Evolutionary conservation across 2,888 invertebrate genomes (phyloP).

Genomic region (Crematogaster levior): DNA sequence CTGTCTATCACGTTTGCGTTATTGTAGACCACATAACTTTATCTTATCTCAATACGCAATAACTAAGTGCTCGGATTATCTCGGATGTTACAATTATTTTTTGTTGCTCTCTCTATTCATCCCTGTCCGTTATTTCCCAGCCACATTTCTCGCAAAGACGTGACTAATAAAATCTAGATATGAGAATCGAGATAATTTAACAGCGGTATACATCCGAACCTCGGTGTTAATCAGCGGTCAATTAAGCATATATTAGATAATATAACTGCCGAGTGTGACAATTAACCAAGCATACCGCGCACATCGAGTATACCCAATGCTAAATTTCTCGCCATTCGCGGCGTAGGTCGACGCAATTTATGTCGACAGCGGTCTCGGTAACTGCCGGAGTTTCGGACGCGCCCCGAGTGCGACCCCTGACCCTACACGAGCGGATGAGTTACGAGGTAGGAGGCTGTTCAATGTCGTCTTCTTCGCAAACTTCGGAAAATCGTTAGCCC

Average conservation of each 20-base stretch:
- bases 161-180: background rate
- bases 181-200: constrained; percentile 29
- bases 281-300: constrained; percentile 42
- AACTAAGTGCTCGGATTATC: constrained; percentile 11
- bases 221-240: constrained; percentile 28
- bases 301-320: background rate
- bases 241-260: constrained; percentile 33
- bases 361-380: constrained; percentile 63
- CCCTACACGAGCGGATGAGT: constrained; percentile 48
- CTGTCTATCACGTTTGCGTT: background rate
- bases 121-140: background rate
- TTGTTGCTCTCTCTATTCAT: constrained; percentile 25
- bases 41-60: constrained; percentile 6
- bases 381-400: constrained; percentile 63
- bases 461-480: constrained; percentile 50
- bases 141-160: constrained; percentile 1
- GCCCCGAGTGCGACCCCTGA: constrained; percentile 50
- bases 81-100: constrained; percentile 6
- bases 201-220: background rate
- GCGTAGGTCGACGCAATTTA: constrained; percentile 59
- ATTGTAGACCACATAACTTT: background rate
- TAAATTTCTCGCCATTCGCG: constrained; percentile 53
- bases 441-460: constrained; percentile 54
- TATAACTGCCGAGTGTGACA: constrained; percentile 25
- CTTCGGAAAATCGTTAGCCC: constrained; percentile 56